phyloP scores from a whole-genome alignment of 2,888 invertebrate species.

The Carabus problematicus region DNA sequence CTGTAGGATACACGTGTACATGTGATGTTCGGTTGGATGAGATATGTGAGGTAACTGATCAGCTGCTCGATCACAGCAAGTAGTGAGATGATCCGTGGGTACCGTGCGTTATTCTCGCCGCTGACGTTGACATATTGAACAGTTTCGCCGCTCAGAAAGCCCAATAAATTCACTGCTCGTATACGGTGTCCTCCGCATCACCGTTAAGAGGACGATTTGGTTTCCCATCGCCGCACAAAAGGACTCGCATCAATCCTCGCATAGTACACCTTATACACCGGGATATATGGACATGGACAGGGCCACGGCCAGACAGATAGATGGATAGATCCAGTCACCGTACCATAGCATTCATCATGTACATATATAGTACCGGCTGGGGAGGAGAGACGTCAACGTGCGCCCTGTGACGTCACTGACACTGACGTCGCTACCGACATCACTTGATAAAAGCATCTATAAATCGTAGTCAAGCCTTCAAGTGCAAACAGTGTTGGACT shows the following conservation, averaged over 20 bases:
- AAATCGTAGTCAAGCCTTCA: no score
- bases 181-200: constrained; percentile 9
- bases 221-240: constrained; percentile 40
- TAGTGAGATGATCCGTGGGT: constrained; percentile 25
- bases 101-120: constrained; percentile 31
- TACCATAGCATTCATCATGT: not conserved
- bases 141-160: constrained; percentile 51
- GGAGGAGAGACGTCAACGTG: constrained; percentile 5
- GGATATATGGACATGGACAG: no score
- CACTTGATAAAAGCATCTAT: no score
- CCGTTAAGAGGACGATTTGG: constrained; percentile 37
- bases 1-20: no score
- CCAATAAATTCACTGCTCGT: constrained; percentile 49
- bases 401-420: constrained; percentile 12
- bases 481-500: no score
- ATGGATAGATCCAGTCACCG: not conserved
- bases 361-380: not conserved
- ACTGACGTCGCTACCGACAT: not conserved
- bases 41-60: no score
- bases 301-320: no score
- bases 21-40: no score
- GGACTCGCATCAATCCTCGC: constrained; percentile 34
- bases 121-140: constrained; percentile 44
- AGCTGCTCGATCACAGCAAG: no score
- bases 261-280: not conserved